These are phyloP conservation scores for Scaptomyza montana DNA, from an alignment of 1,140 invertebrate species.

Conservation along the genomic window DNA sequence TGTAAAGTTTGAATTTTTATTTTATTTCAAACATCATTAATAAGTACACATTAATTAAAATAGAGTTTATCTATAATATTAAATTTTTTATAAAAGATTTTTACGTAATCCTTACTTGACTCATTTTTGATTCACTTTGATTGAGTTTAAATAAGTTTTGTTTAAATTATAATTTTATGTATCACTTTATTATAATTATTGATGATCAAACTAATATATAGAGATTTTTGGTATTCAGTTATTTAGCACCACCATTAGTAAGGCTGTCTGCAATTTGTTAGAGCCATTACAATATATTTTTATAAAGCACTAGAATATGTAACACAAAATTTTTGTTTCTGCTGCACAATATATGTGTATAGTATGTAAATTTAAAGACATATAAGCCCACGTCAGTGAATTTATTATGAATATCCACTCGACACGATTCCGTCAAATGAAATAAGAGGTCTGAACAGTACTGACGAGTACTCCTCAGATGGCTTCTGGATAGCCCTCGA, in stretches of 20 bases:
- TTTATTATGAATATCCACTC: slow-evolving; percentile 84
- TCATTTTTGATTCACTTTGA: slow-evolving; percentile 24
- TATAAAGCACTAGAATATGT: slow-evolving; percentile 62
- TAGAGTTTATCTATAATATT: too few relatives aligned
- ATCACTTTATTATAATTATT: slow-evolving; percentile 17
- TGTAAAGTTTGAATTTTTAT: too few relatives aligned
- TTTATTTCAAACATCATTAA: too few relatives aligned
- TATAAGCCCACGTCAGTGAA: slow-evolving; percentile 82
- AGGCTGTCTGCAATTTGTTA: slow-evolving; percentile 43
- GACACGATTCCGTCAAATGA: slow-evolving; percentile 84
- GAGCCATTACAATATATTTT: slow-evolving; percentile 56
- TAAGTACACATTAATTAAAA: too few relatives aligned
- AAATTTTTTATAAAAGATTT: too few relatives aligned
- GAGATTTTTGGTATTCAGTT: slow-evolving; percentile 10
- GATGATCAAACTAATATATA: slow-evolving; percentile 6
- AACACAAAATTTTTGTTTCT: slow-evolving; percentile 73
- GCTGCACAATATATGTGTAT: slow-evolving; percentile 66
- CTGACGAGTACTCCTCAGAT: slow-evolving; percentile 84
- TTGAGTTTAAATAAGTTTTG: background rate
- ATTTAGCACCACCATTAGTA: slow-evolving; percentile 30
- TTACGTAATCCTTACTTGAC: slow-evolving; percentile 5
- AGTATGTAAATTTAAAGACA: slow-evolving; percentile 80
- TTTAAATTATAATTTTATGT: background rate
- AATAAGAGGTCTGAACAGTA: slow-evolving; percentile 84
- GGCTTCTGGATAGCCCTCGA: slow-evolving; percentile 84